phyloP scores from a whole-genome alignment of 1,140 invertebrate genomes.

The Laupala kohalensis region DNA sequence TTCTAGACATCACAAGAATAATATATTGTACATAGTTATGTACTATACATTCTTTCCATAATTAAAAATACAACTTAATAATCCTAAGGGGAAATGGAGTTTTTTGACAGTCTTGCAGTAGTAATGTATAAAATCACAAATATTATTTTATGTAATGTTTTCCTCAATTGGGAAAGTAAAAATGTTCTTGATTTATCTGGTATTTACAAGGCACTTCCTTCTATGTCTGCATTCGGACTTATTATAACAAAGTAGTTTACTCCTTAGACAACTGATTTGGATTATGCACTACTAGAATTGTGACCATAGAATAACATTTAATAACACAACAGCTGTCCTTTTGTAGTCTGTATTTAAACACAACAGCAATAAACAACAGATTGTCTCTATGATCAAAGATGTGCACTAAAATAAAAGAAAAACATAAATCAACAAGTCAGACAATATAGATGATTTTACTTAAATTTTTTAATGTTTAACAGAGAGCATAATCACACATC shows the following conservation, averaged over 20 bases:
- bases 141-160: background rate
- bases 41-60: constrained; percentile 8
- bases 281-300: background rate
- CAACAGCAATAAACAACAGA: background rate
- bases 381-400: background rate
- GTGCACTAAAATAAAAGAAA: background rate
- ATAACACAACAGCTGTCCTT: constrained; percentile 8
- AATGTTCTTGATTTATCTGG: background rate
- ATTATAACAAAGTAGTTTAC: background rate
- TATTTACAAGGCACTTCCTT: constrained; percentile 9
- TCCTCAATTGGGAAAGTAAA: background rate
- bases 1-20: constrained; percentile 10
- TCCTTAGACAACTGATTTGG: background rate
- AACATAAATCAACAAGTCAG: too few relatives aligned
- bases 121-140: constrained; percentile 13
- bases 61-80: constrained; percentile 3
- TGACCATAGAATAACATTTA: constrained; percentile 13
- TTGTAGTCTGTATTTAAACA: background rate
- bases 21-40: constrained; percentile 6
- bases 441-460: background rate
- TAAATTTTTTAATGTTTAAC: background rate
- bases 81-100: constrained; percentile 2
- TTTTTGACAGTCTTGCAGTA: background rate
- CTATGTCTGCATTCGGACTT: background rate
- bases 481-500: constrained; percentile 3